phyloP scores from a whole-genome alignment of 2,113 vertebrate species.

The Puntigrus tetrazona region DNA sequence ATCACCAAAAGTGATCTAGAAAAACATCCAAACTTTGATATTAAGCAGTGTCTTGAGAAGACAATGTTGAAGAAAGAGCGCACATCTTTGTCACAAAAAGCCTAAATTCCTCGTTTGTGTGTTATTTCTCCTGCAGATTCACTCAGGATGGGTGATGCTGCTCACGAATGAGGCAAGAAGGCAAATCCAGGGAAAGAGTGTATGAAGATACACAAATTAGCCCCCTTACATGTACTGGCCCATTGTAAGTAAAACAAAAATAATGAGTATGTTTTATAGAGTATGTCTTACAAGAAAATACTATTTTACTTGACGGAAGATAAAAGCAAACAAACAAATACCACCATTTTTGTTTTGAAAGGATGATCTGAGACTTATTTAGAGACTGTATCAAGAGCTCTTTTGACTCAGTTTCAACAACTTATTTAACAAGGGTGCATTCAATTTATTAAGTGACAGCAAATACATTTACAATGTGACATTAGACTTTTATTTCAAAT shows the following conservation, averaged over 20 bases:
- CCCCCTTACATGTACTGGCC: neutral
- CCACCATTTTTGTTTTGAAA: too few relatives aligned
- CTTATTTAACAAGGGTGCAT: too few relatives aligned
- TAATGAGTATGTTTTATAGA: too few relatives aligned
- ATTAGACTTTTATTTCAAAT: too few relatives aligned
- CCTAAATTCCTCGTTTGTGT: constrained; percentile 65
- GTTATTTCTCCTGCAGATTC: constrained; percentile 56
- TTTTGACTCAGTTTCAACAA: too few relatives aligned
- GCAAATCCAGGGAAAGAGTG: neutral
- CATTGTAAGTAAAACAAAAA: too few relatives aligned
- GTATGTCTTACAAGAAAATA: too few relatives aligned
- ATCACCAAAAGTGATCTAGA: neutral
- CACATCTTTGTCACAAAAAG: constrained; percentile 51
- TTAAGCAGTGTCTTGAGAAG: neutral
- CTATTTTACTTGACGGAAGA: neutral
- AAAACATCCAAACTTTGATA: neutral
- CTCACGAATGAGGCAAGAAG: constrained; percentile 26
- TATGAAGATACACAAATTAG: neutral
- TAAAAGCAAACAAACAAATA: neutral
- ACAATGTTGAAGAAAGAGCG: neutral
- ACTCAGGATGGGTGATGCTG: constrained; percentile 39
- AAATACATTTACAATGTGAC: too few relatives aligned
- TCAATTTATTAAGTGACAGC: too few relatives aligned
- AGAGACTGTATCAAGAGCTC: too few relatives aligned
- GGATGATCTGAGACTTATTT: too few relatives aligned